These are phyloP conservation scores for Eunapius fragilis DNA, from an alignment of 37 sponge, comb jelly and placozoan species.

Conservation along the genomic window DNA sequence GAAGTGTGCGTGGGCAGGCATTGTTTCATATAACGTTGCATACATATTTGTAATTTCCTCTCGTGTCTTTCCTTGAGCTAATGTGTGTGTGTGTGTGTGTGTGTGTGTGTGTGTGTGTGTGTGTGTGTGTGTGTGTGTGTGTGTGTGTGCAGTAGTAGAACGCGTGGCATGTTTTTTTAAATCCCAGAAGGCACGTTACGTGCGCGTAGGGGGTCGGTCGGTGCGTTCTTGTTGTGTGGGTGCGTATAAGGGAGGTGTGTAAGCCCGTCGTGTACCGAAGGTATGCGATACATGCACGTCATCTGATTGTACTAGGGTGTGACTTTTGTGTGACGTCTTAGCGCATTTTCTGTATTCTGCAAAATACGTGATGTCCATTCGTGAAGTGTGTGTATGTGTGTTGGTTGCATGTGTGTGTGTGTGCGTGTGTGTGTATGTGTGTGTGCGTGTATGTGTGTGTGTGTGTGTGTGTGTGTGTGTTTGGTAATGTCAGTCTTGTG, in stretches of 20 bases:
- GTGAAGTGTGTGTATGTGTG: slow-evolving; percentile 20
- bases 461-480: not conserved
- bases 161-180: no score
- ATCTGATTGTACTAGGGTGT: no score
- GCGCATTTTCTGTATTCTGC: not conserved
- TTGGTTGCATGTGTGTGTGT: slow-evolving; percentile 13
- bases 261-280: not conserved
- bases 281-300: not conserved
- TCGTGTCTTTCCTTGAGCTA: no score
- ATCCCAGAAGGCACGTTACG: not conserved
- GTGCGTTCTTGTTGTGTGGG: not conserved
- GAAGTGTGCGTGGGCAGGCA: no score
- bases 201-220: not conserved
- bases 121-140: not conserved
- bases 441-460: not conserved
- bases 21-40: no score
- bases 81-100: no score
- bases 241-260: not conserved
- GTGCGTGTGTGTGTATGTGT: slow-evolving; percentile 28
- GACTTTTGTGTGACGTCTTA: no score
- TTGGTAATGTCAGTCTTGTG: not conserved
- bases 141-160: not conserved
- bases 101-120: not conserved
- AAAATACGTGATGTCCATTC: no score
- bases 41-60: no score